Percentiles rank a stretch among this genome's conserved stretches.
Conservation (phyloP, 2,797 vertebrate genomes). For the Pseudochirops corinnae region DNA sequence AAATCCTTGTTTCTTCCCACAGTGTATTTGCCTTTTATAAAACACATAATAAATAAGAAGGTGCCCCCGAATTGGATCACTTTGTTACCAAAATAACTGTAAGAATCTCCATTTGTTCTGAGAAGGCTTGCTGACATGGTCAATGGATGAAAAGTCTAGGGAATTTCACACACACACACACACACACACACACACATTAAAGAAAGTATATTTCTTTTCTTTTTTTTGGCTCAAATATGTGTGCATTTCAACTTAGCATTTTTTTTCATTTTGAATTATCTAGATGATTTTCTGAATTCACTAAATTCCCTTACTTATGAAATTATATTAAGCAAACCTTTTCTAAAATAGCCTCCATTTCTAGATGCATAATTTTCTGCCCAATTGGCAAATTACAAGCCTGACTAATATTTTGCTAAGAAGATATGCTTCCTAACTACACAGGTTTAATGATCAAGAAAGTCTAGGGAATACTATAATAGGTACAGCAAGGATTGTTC, state of each 20-base stretch:
- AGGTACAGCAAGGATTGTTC: neutral
- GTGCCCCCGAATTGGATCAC: neutral
- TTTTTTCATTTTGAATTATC: neutral
- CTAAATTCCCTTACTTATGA: neutral
- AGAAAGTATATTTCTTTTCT: neutral
- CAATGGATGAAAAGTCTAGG: neutral
- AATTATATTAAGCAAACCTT: neutral
- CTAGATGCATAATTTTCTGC: neutral
- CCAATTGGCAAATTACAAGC: neutral
- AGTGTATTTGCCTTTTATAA: neutral
- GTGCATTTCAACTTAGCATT: neutral
- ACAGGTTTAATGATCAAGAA: neutral
- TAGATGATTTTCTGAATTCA: neutral
- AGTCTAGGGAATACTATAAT: neutral
- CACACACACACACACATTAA: neutral
- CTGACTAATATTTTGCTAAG: neutral
- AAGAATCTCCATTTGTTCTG: neutral
- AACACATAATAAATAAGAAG: neutral
- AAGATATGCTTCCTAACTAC: neutral
- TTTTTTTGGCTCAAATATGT: neutral
- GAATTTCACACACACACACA: neutral
- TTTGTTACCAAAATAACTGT: neutral
- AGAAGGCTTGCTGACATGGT: neutral
- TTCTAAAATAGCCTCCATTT: neutral
- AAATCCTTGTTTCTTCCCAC: neutral